A percentile compares a stretch with the other conserved stretches of the same genome.
phyloP scores from a whole-genome alignment of 2,888 invertebrate genomes.

The Helicoverpa assulta region DNA sequence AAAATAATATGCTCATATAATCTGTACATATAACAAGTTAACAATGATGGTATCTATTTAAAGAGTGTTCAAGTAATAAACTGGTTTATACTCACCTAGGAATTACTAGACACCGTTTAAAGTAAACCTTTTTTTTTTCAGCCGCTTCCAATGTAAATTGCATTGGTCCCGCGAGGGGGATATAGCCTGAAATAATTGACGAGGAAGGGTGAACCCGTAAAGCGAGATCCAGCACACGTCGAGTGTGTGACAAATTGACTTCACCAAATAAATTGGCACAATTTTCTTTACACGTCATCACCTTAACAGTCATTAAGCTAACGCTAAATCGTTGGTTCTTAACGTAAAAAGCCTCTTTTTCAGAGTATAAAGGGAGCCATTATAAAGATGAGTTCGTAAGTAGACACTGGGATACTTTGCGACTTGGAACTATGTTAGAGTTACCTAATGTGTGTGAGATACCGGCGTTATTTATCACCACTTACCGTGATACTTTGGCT shows the following conservation, averaged over 20 bases:
- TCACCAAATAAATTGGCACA: conserved; percentile 64
- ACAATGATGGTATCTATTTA: not conserved
- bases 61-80: conserved; percentile 21
- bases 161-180: conserved; percentile 73
- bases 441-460: conserved; percentile 49
- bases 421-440: conserved; percentile 42
- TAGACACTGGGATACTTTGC: conserved; percentile 50
- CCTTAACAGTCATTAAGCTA: conserved; percentile 64
- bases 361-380: conserved; percentile 52
- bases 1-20: too few species aligned
- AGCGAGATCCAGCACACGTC: conserved; percentile 43
- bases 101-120: conserved; percentile 38
- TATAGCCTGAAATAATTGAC: conserved; percentile 64
- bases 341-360: conserved; percentile 53
- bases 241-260: conserved; percentile 56
- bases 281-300: conserved; percentile 65
- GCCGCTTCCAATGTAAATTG: conserved; percentile 77
- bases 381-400: conserved; percentile 55
- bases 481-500: conserved; percentile 37
- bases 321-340: conserved; percentile 59
- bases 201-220: conserved; percentile 55
- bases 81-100: conserved; percentile 31
- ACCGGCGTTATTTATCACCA: conserved; percentile 39
- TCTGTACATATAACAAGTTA: not conserved
- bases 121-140: conserved; percentile 63